Conservation (phyloP, 2,888 invertebrate species). For the Clitarchus hookeri region DNA sequence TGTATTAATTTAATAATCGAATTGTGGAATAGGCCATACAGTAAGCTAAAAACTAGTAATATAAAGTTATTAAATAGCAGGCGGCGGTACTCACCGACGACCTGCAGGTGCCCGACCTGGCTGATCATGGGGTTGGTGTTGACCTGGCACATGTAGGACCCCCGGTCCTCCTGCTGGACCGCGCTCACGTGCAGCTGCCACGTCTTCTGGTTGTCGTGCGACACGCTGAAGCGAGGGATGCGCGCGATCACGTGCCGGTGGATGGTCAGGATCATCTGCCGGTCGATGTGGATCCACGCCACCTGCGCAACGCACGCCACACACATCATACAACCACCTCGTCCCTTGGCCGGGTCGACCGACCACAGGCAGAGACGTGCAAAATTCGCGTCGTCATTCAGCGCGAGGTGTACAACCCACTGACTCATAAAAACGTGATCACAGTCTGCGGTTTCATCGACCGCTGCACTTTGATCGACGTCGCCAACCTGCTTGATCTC, state of each 20-base stretch:
- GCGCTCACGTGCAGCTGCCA: conserved; percentile 90
- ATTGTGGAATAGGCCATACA: no score
- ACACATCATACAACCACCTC: no score
- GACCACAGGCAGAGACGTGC: no score
- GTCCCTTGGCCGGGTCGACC: no score
- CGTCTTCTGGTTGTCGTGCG: conserved; percentile 89
- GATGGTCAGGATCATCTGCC: conserved; percentile 91
- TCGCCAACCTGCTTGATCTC: no score
- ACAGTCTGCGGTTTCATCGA: no score
- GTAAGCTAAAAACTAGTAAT: no score
- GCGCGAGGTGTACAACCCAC: no score
- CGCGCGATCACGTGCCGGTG: conserved; percentile 90
- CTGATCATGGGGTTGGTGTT: conserved; percentile 95
- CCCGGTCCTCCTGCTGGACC: conserved; percentile 89
- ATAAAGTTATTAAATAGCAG: background rate
- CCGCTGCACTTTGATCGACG: no score
- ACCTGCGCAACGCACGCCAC: conserved; percentile 62
- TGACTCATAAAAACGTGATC: no score
- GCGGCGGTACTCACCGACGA: conserved; percentile 78
- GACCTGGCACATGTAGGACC: conserved; percentile 88
- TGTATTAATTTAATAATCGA: no score
- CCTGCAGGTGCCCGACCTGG: conserved; percentile 90
- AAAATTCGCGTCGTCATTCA: no score
- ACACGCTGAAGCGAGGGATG: conserved; percentile 88
- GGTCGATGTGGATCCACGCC: conserved; percentile 93